Evolutionary conservation across 1,140 invertebrate species (phyloP).

Genomic region (Ctenoplectra terminalis): DNA sequence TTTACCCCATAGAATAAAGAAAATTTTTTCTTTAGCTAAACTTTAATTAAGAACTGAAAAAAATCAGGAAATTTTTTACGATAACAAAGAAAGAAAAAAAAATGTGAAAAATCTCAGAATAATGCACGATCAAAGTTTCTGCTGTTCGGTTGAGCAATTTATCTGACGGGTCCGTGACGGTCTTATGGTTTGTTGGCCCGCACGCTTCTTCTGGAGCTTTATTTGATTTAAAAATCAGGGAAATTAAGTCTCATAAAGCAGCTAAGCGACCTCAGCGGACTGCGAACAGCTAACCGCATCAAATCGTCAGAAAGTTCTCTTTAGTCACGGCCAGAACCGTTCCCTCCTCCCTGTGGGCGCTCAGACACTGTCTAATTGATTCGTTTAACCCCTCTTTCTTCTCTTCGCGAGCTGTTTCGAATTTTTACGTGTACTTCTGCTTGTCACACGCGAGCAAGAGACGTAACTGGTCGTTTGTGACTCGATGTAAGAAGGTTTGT

Average conservation of each 20-base stretch:
- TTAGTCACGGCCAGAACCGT: slow-evolving; percentile 14
- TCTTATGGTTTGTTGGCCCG: slow-evolving; percentile 24
- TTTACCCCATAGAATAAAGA: too few relatives aligned
- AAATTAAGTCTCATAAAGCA: slow-evolving; percentile 48
- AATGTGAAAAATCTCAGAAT: too few relatives aligned
- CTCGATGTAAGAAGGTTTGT: too few relatives aligned
- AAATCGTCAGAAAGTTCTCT: slow-evolving; percentile 32
- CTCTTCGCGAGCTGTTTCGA: not conserved
- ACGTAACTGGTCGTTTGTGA: not conserved
- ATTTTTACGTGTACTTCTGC: slow-evolving; percentile 12
- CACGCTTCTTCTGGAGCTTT: not conserved
- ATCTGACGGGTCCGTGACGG: too few relatives aligned
- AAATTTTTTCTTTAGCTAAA: too few relatives aligned
- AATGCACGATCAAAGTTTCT: too few relatives aligned
- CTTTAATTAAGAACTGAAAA: too few relatives aligned
- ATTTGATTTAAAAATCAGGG: slow-evolving; percentile 62
- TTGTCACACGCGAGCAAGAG: slow-evolving; percentile 1
- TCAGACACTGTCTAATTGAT: slow-evolving; percentile 33
- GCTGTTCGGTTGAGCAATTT: too few relatives aligned
- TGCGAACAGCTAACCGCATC: slow-evolving; percentile 12
- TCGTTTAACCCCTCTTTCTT: slow-evolving; percentile 18
- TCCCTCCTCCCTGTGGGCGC: not conserved
- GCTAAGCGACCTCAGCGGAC: not conserved
- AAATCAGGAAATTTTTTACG: too few relatives aligned
- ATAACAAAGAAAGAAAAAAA: too few relatives aligned